Conservation (phyloP, 2,797 vertebrate genomes). For the Sphaeramia orbicularis region DNA sequence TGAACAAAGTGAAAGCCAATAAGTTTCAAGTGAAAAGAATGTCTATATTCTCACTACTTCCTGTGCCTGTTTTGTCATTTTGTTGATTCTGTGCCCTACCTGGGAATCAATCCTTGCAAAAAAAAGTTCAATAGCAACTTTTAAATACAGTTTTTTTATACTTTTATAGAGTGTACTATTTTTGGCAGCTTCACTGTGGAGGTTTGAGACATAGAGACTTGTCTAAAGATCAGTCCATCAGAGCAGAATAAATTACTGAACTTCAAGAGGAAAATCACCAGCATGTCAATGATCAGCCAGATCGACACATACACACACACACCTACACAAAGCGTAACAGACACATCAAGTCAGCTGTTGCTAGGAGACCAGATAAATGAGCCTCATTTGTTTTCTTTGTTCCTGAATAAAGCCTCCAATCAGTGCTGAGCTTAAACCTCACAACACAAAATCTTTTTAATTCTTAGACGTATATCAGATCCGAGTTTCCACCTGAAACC, state of each 20-base stretch:
- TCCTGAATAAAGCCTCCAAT: slow-evolving; percentile 38
- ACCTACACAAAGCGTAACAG: neutral
- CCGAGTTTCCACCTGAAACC: neutral
- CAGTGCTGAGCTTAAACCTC: neutral
- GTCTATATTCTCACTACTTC: too few species aligned
- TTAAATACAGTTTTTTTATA: too few species aligned
- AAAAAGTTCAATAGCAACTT: too few species aligned
- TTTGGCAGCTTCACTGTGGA: neutral
- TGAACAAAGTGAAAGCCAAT: too few species aligned
- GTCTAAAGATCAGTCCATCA: slow-evolving; percentile 4
- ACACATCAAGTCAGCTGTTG: slow-evolving; percentile 48
- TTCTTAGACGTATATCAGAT: slow-evolving; percentile 8
- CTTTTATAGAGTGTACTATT: too few species aligned
- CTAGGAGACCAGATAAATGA: slow-evolving; percentile 52
- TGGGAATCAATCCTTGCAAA: too few species aligned
- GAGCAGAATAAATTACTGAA: slow-evolving; percentile 22
- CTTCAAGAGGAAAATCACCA: slow-evolving; percentile 64
- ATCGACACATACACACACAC: neutral
- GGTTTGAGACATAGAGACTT: neutral
- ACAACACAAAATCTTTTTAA: slow-evolving; percentile 6
- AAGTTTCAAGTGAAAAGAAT: too few species aligned
- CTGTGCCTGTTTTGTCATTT: too few species aligned
- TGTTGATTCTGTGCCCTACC: too few species aligned
- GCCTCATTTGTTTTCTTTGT: slow-evolving; percentile 43
- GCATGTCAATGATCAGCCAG: slow-evolving; percentile 63